phyloP scores from a whole-genome alignment of 2,888 invertebrate genomes.

The Hypomecis atomaria region DNA sequence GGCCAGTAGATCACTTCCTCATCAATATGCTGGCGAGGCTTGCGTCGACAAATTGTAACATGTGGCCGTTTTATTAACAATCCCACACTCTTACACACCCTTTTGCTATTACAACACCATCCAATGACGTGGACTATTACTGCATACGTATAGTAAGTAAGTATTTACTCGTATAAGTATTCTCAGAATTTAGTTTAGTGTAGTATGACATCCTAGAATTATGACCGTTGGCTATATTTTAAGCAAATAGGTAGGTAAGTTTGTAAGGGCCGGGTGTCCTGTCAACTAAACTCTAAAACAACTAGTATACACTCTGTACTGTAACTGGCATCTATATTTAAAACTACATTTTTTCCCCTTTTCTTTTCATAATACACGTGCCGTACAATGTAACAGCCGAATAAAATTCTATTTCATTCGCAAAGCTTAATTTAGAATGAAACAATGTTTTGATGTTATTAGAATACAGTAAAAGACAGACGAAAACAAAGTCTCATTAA shows the following conservation, averaged over 20 bases:
- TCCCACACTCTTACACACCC: constrained; percentile 10
- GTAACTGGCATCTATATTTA: too few species aligned
- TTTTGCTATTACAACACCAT: not conserved
- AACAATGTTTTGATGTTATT: not conserved
- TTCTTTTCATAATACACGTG: not conserved
- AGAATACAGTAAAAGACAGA: constrained; percentile 8
- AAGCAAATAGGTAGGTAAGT: too few species aligned
- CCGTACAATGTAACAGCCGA: too few species aligned
- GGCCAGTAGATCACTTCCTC: constrained; percentile 20
- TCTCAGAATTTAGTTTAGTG: too few species aligned
- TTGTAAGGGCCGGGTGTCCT: too few species aligned
- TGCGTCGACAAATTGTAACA: constrained; percentile 41
- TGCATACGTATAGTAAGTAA: not conserved
- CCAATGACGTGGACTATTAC: not conserved
- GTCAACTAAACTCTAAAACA: too few species aligned
- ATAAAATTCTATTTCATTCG: too few species aligned
- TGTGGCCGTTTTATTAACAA: constrained; percentile 48
- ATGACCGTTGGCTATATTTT: too few species aligned
- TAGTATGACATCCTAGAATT: too few species aligned
- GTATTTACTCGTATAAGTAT: too few species aligned
- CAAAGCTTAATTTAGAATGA: not conserved
- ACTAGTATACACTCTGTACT: too few species aligned
- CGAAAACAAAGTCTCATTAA: constrained; percentile 19
- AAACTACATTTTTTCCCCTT: too few species aligned
- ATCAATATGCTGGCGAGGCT: constrained; percentile 49